A percentile compares a stretch with the other conserved stretches of the same genome.
Evolutionary conservation across 2,797 vertebrate species (phyloP).

Genomic region (Florisuga fusca): DNA sequence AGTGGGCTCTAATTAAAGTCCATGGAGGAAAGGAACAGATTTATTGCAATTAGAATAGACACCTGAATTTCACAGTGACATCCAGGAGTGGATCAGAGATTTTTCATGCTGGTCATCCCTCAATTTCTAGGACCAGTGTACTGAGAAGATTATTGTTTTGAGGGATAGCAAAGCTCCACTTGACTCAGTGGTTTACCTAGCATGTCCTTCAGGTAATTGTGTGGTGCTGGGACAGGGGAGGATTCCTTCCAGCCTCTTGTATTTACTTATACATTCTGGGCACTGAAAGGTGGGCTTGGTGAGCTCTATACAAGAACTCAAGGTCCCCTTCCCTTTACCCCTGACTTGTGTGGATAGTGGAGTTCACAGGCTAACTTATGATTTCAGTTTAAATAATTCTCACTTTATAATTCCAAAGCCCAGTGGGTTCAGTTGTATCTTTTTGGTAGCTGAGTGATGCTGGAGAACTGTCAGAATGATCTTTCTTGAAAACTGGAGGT

Average conservation of each 20-base stretch:
- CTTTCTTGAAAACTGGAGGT: not conserved
- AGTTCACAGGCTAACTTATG: not conserved
- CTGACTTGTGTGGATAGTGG: not conserved
- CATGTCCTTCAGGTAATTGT: fast-evolving
- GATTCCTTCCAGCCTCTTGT: fast-evolving
- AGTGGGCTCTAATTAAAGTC: not conserved
- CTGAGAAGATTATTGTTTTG: fast-evolving
- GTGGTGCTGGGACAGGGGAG: not conserved
- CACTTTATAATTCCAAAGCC: not conserved
- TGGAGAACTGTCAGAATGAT: not conserved
- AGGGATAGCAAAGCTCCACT: fast-evolving
- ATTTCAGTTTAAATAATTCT: not conserved
- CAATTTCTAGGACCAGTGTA: not conserved
- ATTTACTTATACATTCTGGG: not conserved
- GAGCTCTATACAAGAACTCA: not conserved
- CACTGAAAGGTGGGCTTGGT: not conserved
- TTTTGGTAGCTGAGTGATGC: not conserved
- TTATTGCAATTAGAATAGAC: not conserved
- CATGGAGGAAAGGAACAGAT: not conserved
- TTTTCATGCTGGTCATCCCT: not conserved
- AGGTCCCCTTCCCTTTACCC: not conserved
- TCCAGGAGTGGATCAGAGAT: not conserved
- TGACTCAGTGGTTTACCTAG: fast-evolving
- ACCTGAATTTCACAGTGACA: not conserved
- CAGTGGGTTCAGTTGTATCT: not conserved